phyloP scores from a whole-genome alignment of 2,888 invertebrate genomes.

The Cordilura impudica region DNA sequence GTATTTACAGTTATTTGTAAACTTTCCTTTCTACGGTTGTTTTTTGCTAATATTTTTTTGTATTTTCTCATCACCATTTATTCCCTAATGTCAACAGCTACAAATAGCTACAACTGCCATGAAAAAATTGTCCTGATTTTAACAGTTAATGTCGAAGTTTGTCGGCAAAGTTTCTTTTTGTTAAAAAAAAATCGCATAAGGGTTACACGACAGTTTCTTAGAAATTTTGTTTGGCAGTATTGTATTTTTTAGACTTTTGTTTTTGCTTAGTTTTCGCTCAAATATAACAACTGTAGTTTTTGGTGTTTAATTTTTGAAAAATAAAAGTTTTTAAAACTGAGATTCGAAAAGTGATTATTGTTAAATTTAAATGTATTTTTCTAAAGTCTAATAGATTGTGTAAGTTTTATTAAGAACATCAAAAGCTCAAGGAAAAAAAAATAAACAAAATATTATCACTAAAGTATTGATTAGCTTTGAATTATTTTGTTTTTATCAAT shows the following conservation, averaged over 20 bases:
- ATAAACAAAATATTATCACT: constrained; percentile 2
- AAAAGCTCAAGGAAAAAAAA: neutral
- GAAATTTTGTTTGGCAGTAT: neutral
- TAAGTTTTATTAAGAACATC: no score
- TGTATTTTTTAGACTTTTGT: neutral
- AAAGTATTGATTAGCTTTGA: no score
- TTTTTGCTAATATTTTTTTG: constrained; percentile 9
- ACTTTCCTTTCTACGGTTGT: constrained; percentile 22
- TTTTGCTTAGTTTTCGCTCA: neutral
- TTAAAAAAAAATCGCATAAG: neutral
- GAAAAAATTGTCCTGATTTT: constrained; percentile 18
- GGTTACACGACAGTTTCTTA: neutral
- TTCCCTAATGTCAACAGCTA: constrained; percentile 28
- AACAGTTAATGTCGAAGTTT: constrained; percentile 49
- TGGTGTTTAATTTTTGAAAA: no score
- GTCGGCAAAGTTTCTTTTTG: constrained; percentile 33
- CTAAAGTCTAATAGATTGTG: no score
- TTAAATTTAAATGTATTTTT: no score
- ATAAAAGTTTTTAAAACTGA: no score
- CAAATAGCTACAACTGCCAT: constrained; percentile 43
- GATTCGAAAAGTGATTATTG: no score
- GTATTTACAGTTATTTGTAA: constrained; percentile 44
- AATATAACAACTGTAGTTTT: no score
- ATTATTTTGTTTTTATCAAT: no score
- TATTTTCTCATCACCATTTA: constrained; percentile 26